These are phyloP conservation scores for Cataglyphis rosenhaueri DNA, from an alignment of 2,888 invertebrate genomes.

Conservation along the genomic window DNA sequence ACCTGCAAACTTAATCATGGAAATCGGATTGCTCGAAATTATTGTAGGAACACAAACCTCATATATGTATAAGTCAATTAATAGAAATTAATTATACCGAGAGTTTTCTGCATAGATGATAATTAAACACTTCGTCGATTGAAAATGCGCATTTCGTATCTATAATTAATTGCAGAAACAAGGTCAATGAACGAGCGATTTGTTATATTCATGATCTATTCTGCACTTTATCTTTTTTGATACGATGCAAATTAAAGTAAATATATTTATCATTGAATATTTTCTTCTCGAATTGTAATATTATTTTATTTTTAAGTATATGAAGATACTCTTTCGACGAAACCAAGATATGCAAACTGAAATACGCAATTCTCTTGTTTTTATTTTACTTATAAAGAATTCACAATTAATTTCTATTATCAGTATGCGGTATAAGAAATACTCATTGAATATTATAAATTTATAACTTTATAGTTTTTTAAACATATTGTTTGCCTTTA, in stretches of 20 bases:
- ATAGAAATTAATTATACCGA: not conserved
- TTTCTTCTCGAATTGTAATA: not conserved
- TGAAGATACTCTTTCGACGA: not conserved
- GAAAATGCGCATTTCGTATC: conserved; percentile 1
- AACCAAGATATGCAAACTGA: not conserved
- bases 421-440: not conserved
- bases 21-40: conserved; percentile 32
- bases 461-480: conserved; percentile 33
- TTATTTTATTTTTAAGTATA: not conserved
- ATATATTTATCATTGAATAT: not conserved
- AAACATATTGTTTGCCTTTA: conserved; percentile 3
- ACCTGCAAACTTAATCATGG: not conserved
- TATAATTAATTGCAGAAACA: conserved; percentile 28
- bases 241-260: conserved; percentile 17
- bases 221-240: not conserved
- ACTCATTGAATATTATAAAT: conserved; percentile 22
- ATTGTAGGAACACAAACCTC: not conserved
- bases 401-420: conserved; percentile 6
- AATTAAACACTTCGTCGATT: conserved; percentile 22
- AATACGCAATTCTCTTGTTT: not conserved
- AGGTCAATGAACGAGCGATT: conserved; percentile 21
- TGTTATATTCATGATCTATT: not conserved
- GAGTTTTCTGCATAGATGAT: conserved; percentile 20
- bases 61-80: not conserved
- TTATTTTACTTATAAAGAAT: not conserved